These are phyloP conservation scores for Panthera leo DNA, from an alignment of 2,113 vertebrate species.

Conservation along the genomic window DNA sequence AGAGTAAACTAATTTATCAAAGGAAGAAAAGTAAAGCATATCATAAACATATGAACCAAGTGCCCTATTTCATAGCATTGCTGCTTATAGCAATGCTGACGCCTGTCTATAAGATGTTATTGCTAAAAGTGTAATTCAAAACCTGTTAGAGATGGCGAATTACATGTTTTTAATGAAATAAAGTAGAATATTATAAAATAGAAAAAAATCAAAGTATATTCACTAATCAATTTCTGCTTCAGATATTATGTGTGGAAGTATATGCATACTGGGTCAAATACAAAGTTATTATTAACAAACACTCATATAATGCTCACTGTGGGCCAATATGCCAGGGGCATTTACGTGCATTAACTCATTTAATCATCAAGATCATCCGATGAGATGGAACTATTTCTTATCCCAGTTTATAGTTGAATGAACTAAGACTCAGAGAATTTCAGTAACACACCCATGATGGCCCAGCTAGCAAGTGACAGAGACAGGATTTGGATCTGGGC, in stretches of 20 bases:
- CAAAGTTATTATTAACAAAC: constrained; percentile 12
- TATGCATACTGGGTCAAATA: neutral
- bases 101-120: neutral
- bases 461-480: neutral
- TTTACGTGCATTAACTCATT: neutral
- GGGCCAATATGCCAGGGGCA: neutral
- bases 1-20: neutral
- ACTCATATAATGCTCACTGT: neutral
- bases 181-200: constrained; percentile 4
- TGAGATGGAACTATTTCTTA: constrained; percentile 10
- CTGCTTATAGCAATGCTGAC: neutral
- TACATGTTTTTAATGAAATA: constrained; percentile 27
- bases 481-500: neutral
- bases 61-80: neutral
- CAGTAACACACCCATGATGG: neutral
- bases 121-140: constrained; percentile 37
- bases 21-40: neutral
- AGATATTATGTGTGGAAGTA: neutral
- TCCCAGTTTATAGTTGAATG: neutral
- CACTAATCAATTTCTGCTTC: neutral
- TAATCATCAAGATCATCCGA: neutral
- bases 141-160: neutral
- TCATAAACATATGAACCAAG: constrained; percentile 21
- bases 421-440: constrained; percentile 17
- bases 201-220: neutral